phyloP scores from a whole-genome alignment of 2,888 invertebrate genomes.

The Hyalella azteca region DNA sequence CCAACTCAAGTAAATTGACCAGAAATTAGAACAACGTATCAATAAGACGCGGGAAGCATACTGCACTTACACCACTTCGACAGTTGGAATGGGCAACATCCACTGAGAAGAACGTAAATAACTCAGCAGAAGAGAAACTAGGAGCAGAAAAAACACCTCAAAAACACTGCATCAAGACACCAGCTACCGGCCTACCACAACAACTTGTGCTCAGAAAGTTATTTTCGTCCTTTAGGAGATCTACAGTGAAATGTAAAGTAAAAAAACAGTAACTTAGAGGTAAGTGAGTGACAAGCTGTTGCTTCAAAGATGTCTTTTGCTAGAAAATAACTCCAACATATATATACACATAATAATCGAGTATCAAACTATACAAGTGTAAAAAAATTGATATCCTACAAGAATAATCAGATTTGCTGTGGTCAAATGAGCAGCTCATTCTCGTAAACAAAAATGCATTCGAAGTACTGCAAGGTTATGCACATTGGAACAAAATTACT shows the following conservation, averaged over 20 bases:
- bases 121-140: neutral
- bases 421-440: neutral
- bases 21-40: too few species aligned
- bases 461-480: neutral
- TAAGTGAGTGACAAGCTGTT: conserved; percentile 10
- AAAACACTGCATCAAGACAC: neutral
- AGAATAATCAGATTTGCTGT: neutral
- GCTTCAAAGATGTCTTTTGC: conserved; percentile 13
- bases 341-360: conserved; percentile 31
- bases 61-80: too few species aligned
- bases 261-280: neutral
- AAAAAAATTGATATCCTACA: neutral
- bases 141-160: neutral
- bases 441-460: neutral
- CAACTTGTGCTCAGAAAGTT: conserved; percentile 8
- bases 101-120: neutral
- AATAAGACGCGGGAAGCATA: too few species aligned
- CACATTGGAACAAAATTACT: too few species aligned
- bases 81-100: too few species aligned
- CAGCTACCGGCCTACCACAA: conserved; percentile 25
- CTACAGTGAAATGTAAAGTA: neutral
- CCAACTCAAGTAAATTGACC: too few species aligned
- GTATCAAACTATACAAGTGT: conserved; percentile 32
- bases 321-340: conserved; percentile 19
- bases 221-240: neutral